These are phyloP conservation scores for Drosophila yakuba DNA, from an alignment of 1,140 invertebrate genomes.

Conservation along the genomic window DNA sequence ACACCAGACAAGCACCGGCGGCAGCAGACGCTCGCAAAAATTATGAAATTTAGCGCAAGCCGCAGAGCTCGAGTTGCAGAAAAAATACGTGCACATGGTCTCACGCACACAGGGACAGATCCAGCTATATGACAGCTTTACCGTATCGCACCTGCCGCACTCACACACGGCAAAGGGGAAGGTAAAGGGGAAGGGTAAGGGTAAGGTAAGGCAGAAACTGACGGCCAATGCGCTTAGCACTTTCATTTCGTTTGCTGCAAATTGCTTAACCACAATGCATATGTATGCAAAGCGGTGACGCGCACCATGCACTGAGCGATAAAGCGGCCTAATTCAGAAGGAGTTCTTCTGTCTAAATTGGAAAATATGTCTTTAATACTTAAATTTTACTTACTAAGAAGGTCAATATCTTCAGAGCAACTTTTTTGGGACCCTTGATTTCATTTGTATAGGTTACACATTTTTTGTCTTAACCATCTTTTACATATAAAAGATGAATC, in stretches of 20 bases:
- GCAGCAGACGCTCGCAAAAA: conserved; percentile 57
- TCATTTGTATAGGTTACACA: too few relatives aligned
- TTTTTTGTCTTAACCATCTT: too few relatives aligned
- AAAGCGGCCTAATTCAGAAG: not conserved
- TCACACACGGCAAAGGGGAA: conserved; percentile 9
- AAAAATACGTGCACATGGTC: conserved; percentile 38
- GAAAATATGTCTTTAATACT: not conserved
- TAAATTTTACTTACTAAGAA: too few relatives aligned
- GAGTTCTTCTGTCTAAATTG: not conserved
- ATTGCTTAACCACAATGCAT: conserved; percentile 80
- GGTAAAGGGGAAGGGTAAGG: not conserved
- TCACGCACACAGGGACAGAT: conserved; percentile 16
- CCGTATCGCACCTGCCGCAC: conserved; percentile 77
- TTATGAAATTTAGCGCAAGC: conserved; percentile 82
- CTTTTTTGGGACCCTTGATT: too few relatives aligned
- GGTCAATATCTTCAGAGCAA: too few relatives aligned
- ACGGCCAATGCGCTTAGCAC: conserved; percentile 76
- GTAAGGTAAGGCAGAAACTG: conserved; percentile 38
- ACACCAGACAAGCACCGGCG: conserved; percentile 40
- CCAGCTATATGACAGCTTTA: conserved; percentile 59
- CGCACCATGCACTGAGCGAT: conserved; percentile 3
- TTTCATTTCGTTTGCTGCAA: conserved; percentile 80
- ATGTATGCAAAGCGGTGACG: conserved; percentile 52
- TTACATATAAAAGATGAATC: too few relatives aligned
- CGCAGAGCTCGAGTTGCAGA: conserved; percentile 49